Percentiles rank a stretch among this genome's conserved stretches.
Conservation (phyloP, 2,113 vertebrate species). For the Phalacrocorax carbo region DNA sequence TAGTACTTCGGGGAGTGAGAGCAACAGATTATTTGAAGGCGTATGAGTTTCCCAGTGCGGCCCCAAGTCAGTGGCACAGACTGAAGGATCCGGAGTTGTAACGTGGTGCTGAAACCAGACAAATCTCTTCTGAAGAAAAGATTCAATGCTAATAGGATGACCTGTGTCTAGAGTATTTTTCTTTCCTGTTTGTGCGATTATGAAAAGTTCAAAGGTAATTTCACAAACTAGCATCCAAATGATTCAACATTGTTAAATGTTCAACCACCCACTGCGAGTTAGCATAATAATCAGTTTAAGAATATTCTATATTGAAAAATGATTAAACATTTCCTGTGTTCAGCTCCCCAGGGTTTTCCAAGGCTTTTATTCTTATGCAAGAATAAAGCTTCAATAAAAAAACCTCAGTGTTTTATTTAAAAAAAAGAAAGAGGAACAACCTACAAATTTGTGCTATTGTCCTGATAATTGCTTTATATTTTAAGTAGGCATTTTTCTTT, state of each 20-base stretch:
- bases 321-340: not conserved
- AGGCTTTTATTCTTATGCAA: not conserved
- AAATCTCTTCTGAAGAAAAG: no score
- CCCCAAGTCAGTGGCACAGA: not conserved
- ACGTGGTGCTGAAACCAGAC: not conserved
- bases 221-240: not conserved
- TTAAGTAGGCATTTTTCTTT: not conserved
- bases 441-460: not conserved
- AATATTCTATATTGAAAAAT: not conserved
- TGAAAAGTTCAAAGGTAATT: not conserved
- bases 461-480: not conserved
- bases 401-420: not conserved
- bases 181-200: not conserved
- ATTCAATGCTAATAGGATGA: not conserved
- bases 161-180: not conserved
- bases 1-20: not conserved
- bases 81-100: not conserved
- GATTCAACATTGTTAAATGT: not conserved
- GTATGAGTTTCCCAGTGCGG: not conserved
- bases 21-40: not conserved
- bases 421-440: not conserved
- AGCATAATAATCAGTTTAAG: not conserved
- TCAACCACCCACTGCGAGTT: not conserved
- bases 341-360: not conserved
- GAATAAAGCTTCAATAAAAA: not conserved